Evolutionary conservation across 2,888 invertebrate genomes (phyloP).

Genomic region (Caenorhabditis macrosperma): DNA sequence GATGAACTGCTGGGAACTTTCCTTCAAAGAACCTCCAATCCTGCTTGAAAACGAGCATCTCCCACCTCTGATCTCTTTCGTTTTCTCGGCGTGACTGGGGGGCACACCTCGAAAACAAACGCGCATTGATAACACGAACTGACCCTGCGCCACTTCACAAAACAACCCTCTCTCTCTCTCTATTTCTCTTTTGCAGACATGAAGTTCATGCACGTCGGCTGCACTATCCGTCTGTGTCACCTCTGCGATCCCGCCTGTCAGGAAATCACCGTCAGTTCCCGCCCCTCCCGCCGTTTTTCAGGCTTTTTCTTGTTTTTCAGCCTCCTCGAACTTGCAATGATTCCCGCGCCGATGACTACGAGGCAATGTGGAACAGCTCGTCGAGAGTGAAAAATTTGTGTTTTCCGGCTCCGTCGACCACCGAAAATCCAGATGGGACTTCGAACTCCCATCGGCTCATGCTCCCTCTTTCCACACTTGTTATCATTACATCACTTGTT

Average conservation of each 20-base stretch:
- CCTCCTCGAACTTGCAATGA: conserved; percentile 55
- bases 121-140: conserved; percentile 1
- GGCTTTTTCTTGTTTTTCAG: conserved; percentile 44
- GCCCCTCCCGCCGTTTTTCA: not conserved
- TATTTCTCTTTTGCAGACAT: conserved; percentile 42
- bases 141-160: not conserved
- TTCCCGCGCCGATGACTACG: conserved; percentile 45
- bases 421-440: conserved; percentile 2
- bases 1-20: too few relatives aligned
- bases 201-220: conserved; percentile 63
- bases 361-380: conserved; percentile 58
- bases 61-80: not conserved
- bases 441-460: not conserved
- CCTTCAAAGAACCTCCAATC: too few relatives aligned
- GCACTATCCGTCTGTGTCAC: conserved; percentile 63
- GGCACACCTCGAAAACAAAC: conserved; percentile 19
- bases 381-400: conserved; percentile 50
- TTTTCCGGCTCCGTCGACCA: conserved; percentile 34
- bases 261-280: conserved; percentile 55
- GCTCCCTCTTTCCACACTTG: not conserved
- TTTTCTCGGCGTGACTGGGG: not conserved
- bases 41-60: too few relatives aligned
- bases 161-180: not conserved
- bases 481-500: conserved; percentile 23
- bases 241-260: conserved; percentile 61